phyloP scores from a whole-genome alignment of 35 echinoderm and acorn worm species.

The Strongylocentrotus purpuratus region DNA sequence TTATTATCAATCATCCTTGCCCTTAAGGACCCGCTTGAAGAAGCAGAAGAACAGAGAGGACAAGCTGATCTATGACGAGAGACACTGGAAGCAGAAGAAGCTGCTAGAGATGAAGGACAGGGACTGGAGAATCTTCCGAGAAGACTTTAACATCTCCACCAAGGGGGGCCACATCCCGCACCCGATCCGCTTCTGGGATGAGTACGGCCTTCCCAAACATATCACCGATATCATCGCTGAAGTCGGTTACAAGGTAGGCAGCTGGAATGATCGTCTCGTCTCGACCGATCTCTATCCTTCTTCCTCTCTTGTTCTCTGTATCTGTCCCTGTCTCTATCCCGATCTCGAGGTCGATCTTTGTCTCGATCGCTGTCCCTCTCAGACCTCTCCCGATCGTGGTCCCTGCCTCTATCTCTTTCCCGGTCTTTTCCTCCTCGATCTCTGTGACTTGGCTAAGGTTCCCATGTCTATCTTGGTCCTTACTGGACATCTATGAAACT shows the following conservation, averaged over 20 bases:
- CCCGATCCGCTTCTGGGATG: conserved; percentile 81
- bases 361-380: neutral
- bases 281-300: conserved; percentile 32
- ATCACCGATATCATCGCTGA: conserved; percentile 78
- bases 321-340: conserved; percentile 9
- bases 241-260: conserved; percentile 83
- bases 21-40: conserved; percentile 69
- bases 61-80: conserved; percentile 88
- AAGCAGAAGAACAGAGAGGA: conserved; percentile 89
- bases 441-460: conserved; percentile 21
- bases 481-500: conserved; percentile 41
- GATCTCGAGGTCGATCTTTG: neutral
- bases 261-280: too few relatives aligned
- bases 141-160: conserved; percentile 96
- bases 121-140: conserved; percentile 98
- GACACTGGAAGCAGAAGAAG: conserved; percentile 95
- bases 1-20: neutral
- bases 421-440: conserved; percentile 58
- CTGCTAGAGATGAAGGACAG: conserved; percentile 81
- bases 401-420: conserved; percentile 67
- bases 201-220: conserved; percentile 69
- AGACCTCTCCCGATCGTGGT: neutral
- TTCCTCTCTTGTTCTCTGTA: neutral
- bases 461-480: conserved; percentile 47
- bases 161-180: conserved; percentile 91